Base-by-base conservation (phyloP, 2,888 invertebrate species). In the Drosophila vallismaia region DNA sequence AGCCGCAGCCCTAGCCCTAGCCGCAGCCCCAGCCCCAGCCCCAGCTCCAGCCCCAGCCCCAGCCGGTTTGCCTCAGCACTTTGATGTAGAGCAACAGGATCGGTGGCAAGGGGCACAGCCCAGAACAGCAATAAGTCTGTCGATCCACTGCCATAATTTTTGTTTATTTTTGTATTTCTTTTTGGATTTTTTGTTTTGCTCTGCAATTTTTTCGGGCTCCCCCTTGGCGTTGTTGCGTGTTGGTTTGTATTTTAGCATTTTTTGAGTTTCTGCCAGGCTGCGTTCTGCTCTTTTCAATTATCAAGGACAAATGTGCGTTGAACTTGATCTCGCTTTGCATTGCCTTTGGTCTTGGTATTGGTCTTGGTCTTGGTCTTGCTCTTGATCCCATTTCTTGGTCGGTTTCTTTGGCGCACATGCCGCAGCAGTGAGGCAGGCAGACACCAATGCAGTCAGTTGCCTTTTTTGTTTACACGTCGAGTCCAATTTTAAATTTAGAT, bases 61-160 rank as follows among this genome's bases (percentile, higher is more conserved):
- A 77, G 78, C 86, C 79, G 83, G 86, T 86, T 83, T 70, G 48
- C 40, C 55, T 50, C 49, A 59, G 48, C 72, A 28, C 38, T 77
- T 79, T 79, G 74, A 76, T 73, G 79, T 76, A 53, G 49, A 40
- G 33, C 48, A 33, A 49, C 31, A 19, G 42, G 29, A 29, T 26
- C 31, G 45, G 59, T 4, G 45, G 46, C 42, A 45, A 51, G 58
- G 29, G 49, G 9, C 49, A 59, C 48, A 57, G 19, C 19, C 19
- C 19, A 19, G 19, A 19, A 19, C 19, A 19, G 81, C 87, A 82
- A 86, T 87, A 87, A 82, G 85, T 86, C 84, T 80, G 78, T 74
- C 88, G 84, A 88, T 88, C 87, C 84, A 85, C 82, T 85, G 88
- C 88, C 84, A 85, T 85, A 85, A 85, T 85, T 85, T 85, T 85